These are phyloP conservation scores for Hirundichthys speculiger DNA, from an alignment of 2,113 vertebrate genomes.

Conservation along the genomic window DNA sequence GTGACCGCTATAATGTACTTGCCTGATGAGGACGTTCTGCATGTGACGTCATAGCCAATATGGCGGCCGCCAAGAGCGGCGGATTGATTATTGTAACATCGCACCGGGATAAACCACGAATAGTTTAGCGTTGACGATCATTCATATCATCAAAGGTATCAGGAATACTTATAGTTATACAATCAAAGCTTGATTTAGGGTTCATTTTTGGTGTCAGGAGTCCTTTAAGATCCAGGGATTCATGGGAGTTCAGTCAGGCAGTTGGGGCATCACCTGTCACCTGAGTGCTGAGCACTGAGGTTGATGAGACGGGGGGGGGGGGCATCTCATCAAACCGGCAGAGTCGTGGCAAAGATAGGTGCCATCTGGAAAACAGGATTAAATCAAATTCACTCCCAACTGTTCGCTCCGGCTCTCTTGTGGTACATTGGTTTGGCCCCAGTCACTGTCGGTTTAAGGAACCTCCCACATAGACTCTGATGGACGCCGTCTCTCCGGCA, in stretches of 20 bases:
- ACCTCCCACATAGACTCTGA: neutral
- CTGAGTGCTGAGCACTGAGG: slow-evolving; percentile 40
- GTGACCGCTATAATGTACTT: too few relatives aligned
- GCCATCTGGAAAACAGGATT: slow-evolving; percentile 33
- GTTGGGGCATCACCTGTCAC: slow-evolving; percentile 39
- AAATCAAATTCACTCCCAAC: slow-evolving; percentile 2
- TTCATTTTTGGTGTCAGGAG: too few relatives aligned
- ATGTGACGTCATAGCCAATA: too few relatives aligned
- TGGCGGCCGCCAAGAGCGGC: too few relatives aligned
- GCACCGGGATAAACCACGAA: too few relatives aligned
- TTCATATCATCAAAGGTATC: too few relatives aligned
- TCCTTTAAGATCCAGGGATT: neutral
- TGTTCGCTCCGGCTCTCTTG: slow-evolving; percentile 7
- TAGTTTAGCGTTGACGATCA: too few relatives aligned
- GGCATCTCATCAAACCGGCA: slow-evolving; percentile 25
- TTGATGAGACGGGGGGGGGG: slow-evolving; percentile 40
- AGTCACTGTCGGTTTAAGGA: neutral
- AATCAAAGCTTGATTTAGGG: too few relatives aligned
- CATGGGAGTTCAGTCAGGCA: slow-evolving; percentile 15
- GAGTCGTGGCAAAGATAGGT: neutral
- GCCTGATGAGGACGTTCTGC: too few relatives aligned
- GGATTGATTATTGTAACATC: too few relatives aligned
- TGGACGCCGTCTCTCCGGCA: neutral
- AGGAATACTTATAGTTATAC: too few relatives aligned
- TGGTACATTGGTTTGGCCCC: slow-evolving; percentile 8